Evolutionary conservation across 1,140 invertebrate genomes (phyloP), one percentile per base, ranked within the genome.

Genomic region (Tetramorium simillimum): DNA sequence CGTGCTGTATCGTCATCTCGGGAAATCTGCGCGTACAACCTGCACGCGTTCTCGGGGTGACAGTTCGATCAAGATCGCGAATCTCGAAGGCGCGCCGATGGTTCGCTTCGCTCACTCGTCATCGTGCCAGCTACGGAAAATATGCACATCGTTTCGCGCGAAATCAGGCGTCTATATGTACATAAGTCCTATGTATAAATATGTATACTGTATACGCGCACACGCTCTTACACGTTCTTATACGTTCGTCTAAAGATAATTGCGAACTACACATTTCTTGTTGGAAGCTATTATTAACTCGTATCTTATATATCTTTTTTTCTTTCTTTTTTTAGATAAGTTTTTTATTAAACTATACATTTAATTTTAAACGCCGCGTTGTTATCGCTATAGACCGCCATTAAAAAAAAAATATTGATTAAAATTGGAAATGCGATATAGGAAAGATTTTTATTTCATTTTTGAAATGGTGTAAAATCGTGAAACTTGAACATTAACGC

Each of bases 1-100:
- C 89, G 84, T 91, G 86, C 77, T 91, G 89, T 86, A 88, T 91
- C 84, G 86, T 65, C 90, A 86, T 86, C 84, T 88, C 81, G 58
- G 69, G 81, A 89, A 90, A 91, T 90, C 86, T 88, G 69, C 56
- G 49, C 43, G 33, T 58, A 81, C 37, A 67, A 85, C 53, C 53
- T 58, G 56, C 65, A 51, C 75, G 58, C 77, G 58, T 85, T 56
- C 60, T 53, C 63, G 62, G 49, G 69, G 58, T 75, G 75, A 86
- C 69, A 53, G 37, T 72, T 82, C 88, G 88, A 90, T 90, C 88
- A 60, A 51, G 88, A 90, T 90, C 88, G 40, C 40, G 80, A 49
- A 81, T 81, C 78, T 81, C 33, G 80, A 84, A 84, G 69, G 7
- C 69, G 53, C 80, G 56, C 70, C 77, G 69, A 73, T 73, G 40